These are phyloP conservation scores for Marisa cornuarietis DNA, from an alignment of 1,140 invertebrate genomes.

Conservation along the genomic window DNA sequence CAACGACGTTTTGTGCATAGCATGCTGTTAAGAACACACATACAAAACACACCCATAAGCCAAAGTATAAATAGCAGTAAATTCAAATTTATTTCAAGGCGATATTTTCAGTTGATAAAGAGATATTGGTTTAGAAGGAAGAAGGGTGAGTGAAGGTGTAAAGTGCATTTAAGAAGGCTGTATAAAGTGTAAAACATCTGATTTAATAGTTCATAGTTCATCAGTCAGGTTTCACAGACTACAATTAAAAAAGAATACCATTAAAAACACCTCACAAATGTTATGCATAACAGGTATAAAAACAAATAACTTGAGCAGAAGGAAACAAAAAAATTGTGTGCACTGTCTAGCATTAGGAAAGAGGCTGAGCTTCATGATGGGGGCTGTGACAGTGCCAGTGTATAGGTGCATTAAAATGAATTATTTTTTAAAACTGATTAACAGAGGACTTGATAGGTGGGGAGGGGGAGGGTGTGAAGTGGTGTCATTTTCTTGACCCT, in stretches of 20 bases:
- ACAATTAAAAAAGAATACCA: background rate
- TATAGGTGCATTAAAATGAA: background rate
- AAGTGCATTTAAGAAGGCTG: constrained; percentile 18
- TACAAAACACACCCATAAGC: constrained; percentile 4
- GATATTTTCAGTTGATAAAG: constrained; percentile 13
- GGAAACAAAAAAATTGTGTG: background rate
- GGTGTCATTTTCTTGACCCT: background rate
- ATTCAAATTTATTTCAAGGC: constrained; percentile 23
- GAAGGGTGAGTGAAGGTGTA: background rate
- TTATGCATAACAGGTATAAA: background rate
- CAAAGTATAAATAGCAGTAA: constrained; percentile 14
- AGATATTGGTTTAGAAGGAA: background rate
- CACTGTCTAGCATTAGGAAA: background rate
- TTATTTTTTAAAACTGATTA: no score
- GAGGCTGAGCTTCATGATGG: background rate
- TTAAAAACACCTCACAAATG: background rate
- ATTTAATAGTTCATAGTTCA: constrained; percentile 9
- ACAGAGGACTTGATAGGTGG: no score
- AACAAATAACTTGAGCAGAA: background rate
- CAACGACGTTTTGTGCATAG: no score
- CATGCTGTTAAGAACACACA: background rate
- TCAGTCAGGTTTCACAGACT: background rate
- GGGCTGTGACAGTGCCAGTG: background rate
- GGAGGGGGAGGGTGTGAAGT: background rate
- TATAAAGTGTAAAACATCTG: background rate